Conservation (phyloP, 2,797 vertebrate genomes). For the Clarias laeviceps region DNA sequence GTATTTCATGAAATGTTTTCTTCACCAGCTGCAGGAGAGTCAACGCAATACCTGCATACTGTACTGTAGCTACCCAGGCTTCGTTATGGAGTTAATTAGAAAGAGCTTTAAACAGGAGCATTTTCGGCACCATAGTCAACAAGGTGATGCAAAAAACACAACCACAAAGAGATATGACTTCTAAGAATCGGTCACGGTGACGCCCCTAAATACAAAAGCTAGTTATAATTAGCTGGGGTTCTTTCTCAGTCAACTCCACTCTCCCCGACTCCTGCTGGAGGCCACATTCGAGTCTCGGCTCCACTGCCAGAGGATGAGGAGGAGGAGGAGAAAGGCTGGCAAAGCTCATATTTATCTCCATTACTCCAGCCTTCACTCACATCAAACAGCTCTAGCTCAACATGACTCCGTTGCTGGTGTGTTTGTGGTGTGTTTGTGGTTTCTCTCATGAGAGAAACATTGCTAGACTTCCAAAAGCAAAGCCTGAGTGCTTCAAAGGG, state of each 20-base stretch:
- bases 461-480: constrained; percentile 17
- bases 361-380: constrained; percentile 38
- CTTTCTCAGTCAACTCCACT: background rate
- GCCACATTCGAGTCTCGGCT: background rate
- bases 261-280: background rate
- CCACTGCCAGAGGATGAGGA: constrained; percentile 23
- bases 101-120: background rate
- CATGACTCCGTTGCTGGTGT: background rate
- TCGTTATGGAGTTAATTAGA: constrained; percentile 17
- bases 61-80: background rate
- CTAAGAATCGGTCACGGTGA: background rate
- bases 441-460: background rate
- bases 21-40: background rate
- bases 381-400: constrained; percentile 10
- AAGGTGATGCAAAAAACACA: background rate
- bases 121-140: background rate
- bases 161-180: background rate
- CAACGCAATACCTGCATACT: constrained; percentile 1
- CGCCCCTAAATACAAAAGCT: background rate
- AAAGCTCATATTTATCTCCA: constrained; percentile 36
- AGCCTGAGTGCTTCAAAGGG: background rate
- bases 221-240: constrained; percentile 10
- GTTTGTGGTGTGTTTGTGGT: constrained; percentile 1
- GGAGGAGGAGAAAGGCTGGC: constrained; percentile 3
- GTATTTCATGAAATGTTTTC: background rate